These are phyloP conservation scores for Apocheima hispidaria DNA, from an alignment of 2,888 invertebrate species.

Conservation along the genomic window DNA sequence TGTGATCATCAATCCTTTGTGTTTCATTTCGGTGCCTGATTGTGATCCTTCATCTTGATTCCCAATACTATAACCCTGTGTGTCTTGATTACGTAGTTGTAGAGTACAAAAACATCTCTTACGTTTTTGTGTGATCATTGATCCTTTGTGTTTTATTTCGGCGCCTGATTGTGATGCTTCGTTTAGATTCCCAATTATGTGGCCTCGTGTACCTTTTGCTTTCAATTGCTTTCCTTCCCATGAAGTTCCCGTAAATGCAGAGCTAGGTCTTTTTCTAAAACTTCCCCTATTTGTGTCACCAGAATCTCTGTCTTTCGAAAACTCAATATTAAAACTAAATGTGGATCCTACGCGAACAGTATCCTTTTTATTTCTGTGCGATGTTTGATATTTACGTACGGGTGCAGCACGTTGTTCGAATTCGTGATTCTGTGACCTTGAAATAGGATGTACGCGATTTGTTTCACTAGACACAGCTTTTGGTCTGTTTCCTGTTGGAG, in stretches of 20 bases:
- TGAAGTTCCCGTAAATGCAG: not conserved
- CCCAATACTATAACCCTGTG: not conserved
- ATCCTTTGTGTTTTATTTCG: not conserved
- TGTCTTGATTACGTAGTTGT: not conserved
- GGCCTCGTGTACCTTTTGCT: not conserved
- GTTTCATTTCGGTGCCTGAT: not conserved
- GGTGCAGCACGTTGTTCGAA: not conserved
- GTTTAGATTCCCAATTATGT: not conserved
- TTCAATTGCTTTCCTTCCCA: not conserved
- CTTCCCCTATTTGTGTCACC: not conserved
- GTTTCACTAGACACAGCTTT: not conserved
- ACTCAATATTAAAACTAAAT: constrained; percentile 52
- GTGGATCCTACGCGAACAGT: constrained; percentile 52
- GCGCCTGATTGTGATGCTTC: not conserved
- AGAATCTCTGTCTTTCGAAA: constrained; percentile 43
- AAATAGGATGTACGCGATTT: not conserved
- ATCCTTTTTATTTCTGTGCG: constrained; percentile 35
- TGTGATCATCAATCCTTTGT: not conserved
- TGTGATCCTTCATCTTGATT: not conserved
- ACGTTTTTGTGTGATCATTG: not conserved
- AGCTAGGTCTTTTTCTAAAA: not conserved
- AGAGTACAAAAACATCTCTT: constrained; percentile 5
- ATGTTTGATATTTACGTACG: not conserved
- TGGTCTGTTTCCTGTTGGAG: not conserved
- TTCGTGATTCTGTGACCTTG: not conserved